Percentiles rank a stretch among this genome's conserved stretches.
Evolutionary conservation across 2,888 invertebrate genomes (phyloP).

Genomic region (Merodon equestris): DNA sequence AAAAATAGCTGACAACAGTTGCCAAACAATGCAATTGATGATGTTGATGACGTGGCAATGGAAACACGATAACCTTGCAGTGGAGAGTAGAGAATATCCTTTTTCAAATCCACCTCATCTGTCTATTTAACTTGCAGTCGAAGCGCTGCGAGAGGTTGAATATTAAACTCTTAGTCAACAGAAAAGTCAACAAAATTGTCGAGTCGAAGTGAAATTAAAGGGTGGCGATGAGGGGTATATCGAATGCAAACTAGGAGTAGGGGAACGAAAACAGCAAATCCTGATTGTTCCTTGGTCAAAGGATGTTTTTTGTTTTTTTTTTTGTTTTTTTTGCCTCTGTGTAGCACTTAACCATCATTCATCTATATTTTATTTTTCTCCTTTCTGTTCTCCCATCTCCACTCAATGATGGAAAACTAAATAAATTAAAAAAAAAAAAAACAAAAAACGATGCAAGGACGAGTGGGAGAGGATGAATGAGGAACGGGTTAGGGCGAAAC

Average conservation of each 20-base stretch:
- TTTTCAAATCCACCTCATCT: slow-evolving; percentile 37
- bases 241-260: background rate
- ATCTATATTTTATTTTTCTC: slow-evolving; percentile 42
- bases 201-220: slow-evolving; percentile 48
- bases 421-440: slow-evolving; percentile 37
- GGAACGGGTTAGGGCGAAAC: background rate
- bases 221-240: slow-evolving; percentile 4
- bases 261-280: slow-evolving; percentile 55
- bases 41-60: slow-evolving; percentile 48
- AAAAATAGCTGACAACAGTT: slow-evolving; percentile 53
- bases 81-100: slow-evolving; percentile 27
- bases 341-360: slow-evolving; percentile 44
- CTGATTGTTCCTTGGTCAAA: slow-evolving; percentile 59
- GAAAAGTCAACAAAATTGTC: slow-evolving; percentile 58
- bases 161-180: slow-evolving; percentile 67
- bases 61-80: background rate
- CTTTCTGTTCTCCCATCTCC: background rate
- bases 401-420: slow-evolving; percentile 61
- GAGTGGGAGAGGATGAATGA: slow-evolving; percentile 10
- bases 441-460: background rate
- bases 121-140: slow-evolving; percentile 10
- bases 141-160: slow-evolving; percentile 30
- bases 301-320: slow-evolving; percentile 34
- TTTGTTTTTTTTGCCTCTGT: background rate
- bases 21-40: slow-evolving; percentile 20